Base-by-base conservation (phyloP, 2,113 vertebrate genomes). In the Trogon melanurus region DNA sequence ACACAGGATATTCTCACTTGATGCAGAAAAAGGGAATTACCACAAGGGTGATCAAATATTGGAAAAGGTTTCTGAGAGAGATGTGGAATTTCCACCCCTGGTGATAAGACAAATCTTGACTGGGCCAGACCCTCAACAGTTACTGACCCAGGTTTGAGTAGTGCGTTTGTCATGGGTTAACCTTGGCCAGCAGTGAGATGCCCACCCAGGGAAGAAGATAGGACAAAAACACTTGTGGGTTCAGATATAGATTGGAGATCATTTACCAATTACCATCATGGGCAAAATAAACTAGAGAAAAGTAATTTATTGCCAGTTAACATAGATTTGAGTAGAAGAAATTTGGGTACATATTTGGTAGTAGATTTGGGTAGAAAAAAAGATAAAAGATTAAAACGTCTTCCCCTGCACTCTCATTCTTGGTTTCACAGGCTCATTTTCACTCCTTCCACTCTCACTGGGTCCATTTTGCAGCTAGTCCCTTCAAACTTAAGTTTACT, bases 41-140 rank as follows among this genome's bases (percentile, higher is more conserved):
- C 25, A 32, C 14, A 41, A 76, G 34, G 18, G 26, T 9, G 21
- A 14, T 38, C 1, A 1, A 62, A 60, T 54, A 45, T 0, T 1
- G 21, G 22, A 25, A 51, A 69, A 15, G 4, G 4, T 53, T 91
- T 91, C 29, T 29, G 34, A 78, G 25, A 54, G 25, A 47, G 0
- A 0, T 16, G 2, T 56, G 44, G 27, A 51, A 67, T 83, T 79
- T 92, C 27, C 18, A 26, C 29, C 13, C 32, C 32, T 30, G 32
- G 4, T 45, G 21, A 45, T 66, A 32, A 0, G 6, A 41, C 5
- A 79, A 9, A 62, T 6, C 27, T 71, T 22, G 6, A 3, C 7
- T 47, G 11, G 26, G 10, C 11, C 32, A 75, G 11, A 2, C 10
- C 20, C 18, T 53, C 16, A 64, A 18, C 2, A 93, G 11, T 2